A percentile compares a stretch with the other conserved stretches of the same genome.
These are phyloP conservation scores for Anthoscopus minutus DNA, from an alignment of 2,113 vertebrate genomes.

Conservation along the genomic window DNA sequence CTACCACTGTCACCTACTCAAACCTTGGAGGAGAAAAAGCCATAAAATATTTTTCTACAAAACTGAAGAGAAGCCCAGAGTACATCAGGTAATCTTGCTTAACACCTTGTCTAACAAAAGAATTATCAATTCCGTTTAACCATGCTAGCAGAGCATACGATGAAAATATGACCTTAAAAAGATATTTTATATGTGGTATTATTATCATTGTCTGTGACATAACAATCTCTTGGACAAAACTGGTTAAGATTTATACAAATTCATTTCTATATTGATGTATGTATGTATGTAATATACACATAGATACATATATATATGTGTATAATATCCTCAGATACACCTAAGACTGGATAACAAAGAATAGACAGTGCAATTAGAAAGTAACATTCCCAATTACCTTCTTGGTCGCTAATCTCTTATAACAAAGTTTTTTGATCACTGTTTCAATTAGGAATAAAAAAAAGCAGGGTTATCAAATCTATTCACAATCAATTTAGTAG, in stretches of 20 bases:
- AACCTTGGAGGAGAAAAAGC: slow-evolving; percentile 67
- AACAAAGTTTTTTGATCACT: background rate
- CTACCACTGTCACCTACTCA: slow-evolving; percentile 68
- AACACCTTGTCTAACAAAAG: background rate
- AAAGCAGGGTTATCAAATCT: background rate
- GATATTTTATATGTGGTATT: background rate
- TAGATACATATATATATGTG: too few relatives aligned
- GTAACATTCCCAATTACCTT: background rate
- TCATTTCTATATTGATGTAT: background rate
- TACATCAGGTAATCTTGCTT: slow-evolving; percentile 64
- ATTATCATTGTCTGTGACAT: background rate
- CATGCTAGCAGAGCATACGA: background rate
- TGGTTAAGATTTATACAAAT: background rate
- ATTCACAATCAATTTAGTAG: background rate
- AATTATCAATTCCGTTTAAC: background rate
- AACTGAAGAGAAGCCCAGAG: slow-evolving; percentile 64
- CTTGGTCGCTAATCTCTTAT: background rate
- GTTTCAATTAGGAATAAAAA: background rate
- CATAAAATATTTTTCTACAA: slow-evolving; percentile 59
- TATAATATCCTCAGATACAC: background rate
- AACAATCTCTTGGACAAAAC: background rate
- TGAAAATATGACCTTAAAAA: background rate
- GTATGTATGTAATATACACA: background rate
- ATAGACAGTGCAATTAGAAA: background rate
- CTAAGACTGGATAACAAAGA: background rate